Percentiles rank a stretch among this genome's conserved stretches.
Evolutionary conservation across 2,888 invertebrate species (phyloP).

Genomic region (Hydropsyche betteni): DNA sequence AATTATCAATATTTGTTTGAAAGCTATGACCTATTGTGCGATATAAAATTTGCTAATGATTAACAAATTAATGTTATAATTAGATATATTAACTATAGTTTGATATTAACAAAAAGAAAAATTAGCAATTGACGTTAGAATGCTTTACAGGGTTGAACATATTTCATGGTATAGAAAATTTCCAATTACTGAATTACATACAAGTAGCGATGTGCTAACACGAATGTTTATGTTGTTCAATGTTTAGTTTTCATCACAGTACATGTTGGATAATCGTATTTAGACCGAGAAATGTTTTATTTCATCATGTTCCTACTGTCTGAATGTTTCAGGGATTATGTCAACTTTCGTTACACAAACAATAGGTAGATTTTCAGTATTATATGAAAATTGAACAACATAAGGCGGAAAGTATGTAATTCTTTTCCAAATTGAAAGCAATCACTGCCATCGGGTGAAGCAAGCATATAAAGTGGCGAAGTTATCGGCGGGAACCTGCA

Average conservation of each 20-base stretch:
- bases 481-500: slow-evolving; percentile 30
- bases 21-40: slow-evolving; percentile 7
- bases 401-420: background rate
- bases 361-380: too few species aligned
- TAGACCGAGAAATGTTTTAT: too few species aligned
- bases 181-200: background rate
- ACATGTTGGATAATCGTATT: too few species aligned
- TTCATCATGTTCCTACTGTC: too few species aligned
- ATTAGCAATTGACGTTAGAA: background rate
- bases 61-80: slow-evolving; percentile 7
- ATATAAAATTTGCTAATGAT: background rate
- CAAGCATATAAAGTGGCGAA: background rate
- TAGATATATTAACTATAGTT: background rate
- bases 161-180: background rate
- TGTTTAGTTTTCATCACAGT: too few species aligned
- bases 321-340: too few species aligned
- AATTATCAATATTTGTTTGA: too few species aligned
- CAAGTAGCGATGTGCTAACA: background rate
- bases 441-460: slow-evolving; percentile 13
- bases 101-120: background rate
- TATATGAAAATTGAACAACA: too few species aligned
- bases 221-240: background rate
- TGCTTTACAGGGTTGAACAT: slow-evolving; percentile 6
- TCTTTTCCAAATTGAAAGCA: background rate
- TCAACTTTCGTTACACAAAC: too few species aligned